Base-by-base conservation (phyloP, 2,797 vertebrate genomes). In the Scolopax rusticola region DNA sequence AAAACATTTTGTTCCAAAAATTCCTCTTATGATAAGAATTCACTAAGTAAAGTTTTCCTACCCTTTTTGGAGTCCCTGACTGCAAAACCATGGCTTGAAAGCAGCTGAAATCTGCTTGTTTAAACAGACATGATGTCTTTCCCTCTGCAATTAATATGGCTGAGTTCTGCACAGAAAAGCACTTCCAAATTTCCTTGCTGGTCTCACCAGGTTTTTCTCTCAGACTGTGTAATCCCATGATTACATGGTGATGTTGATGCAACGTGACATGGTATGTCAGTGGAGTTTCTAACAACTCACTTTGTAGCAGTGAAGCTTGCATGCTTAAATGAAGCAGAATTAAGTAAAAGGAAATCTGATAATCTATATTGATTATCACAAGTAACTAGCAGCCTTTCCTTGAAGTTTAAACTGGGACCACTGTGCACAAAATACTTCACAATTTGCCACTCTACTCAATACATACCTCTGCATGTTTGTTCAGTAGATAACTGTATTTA, bases 201-300 rank as follows among this genome's bases (percentile, higher is more conserved):
- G 33, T 75, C 61, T 89, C 79, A 67, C 17, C 68, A 88, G 45
- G 24, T 75, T 95, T 93, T 91, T 63, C 28, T 78, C 30, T 84
- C 73, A 87, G 82, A 76, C 73, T 84, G 9, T 51, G 61, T 83
- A 94, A 93, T 93, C 73, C 38, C 41, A 40, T 86, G 82, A 85
- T 94, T 94, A 87, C 61, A 40, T 38, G 70, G 80, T 94, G 87
- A 93, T 84, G 50, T 38, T 91, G 92, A 96, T 89, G 59, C 11
- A 54, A 81, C 0, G 1, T 77, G 80, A 75, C 71, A 71, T 59
- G 57, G 30, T 23, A 20, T 73, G 74, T 77, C 90, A 60, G n/a
- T 70, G 76, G 57, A 81, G 32, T 69, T 75, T 88, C 70, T 81
- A 85, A 84, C 73, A 76, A 87, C 53, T 91, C 88, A 75, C 50